Conservation (phyloP, 2,888 invertebrate species). For the Cyrtodaria siliqua region DNA sequence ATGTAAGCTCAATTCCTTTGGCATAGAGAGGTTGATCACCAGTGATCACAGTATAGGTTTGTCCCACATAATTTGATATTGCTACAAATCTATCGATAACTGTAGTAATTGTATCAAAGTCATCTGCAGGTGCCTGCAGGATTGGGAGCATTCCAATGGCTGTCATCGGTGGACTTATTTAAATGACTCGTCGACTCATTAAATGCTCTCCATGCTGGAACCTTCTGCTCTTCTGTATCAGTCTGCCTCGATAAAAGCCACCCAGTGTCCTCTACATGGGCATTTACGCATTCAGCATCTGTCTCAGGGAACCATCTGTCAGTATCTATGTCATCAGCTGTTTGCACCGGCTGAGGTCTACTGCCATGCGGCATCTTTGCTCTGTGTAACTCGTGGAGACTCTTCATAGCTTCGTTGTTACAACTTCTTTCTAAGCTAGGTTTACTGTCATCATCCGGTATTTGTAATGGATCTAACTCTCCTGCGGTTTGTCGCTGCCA, state of each 20-base stretch:
- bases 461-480: too few relatives aligned
- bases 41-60: conserved; percentile 44
- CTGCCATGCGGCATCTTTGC: conserved; percentile 14
- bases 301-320: conserved; percentile 8
- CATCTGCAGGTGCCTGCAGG: conserved; percentile 48
- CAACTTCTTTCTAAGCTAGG: not conserved
- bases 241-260: conserved; percentile 11
- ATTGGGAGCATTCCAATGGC: conserved; percentile 26
- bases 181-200: conserved; percentile 11
- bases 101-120: conserved; percentile 39
- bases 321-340: conserved; percentile 1
- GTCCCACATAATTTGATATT: conserved; percentile 29
- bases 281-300: conserved; percentile 2
- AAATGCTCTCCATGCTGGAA: conserved; percentile 28
- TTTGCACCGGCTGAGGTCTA: conserved; percentile 7
- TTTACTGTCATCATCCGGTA: too few relatives aligned
- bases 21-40: conserved; percentile 36
- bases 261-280: conserved; percentile 3
- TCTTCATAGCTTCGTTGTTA: conserved; percentile 4
- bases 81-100: conserved; percentile 23
- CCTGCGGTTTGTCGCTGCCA: conserved; percentile 13
- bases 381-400: conserved; percentile 20
- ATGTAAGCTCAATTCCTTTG: conserved; percentile 22
- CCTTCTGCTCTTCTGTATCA: conserved; percentile 11
- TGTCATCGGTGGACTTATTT: conserved; percentile 24